phyloP scores from a whole-genome alignment of 1,140 invertebrate species.

The Heliconius hermathena region DNA sequence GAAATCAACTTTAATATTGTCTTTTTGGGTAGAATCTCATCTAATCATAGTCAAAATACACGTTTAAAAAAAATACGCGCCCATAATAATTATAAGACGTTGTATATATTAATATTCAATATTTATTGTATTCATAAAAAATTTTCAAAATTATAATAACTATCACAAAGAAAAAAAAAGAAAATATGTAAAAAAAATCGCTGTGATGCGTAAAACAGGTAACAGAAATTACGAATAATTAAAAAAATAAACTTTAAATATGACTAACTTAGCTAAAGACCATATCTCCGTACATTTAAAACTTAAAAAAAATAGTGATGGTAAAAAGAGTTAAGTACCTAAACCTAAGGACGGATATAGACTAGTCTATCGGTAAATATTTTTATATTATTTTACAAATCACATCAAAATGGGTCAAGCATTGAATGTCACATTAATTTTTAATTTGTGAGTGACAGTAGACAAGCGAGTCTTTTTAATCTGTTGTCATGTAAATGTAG shows the following conservation, averaged over 20 bases:
- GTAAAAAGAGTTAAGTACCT: conserved; percentile 51
- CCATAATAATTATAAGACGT: background rate
- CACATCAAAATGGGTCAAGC: conserved; percentile 5
- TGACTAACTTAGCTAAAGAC: conserved; percentile 41
- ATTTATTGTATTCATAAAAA: background rate
- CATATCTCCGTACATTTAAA: conserved; percentile 48
- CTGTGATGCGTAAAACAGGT: conserved; percentile 25
- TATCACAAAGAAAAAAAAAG: background rate
- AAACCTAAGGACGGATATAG: conserved; percentile 66
- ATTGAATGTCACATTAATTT: background rate
- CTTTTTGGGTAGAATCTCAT: background rate
- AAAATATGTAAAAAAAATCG: background rate
- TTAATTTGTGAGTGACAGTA: background rate
- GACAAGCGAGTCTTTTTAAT: too few species aligned
- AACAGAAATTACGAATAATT: conserved; percentile 20
- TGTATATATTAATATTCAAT: background rate
- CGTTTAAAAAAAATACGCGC: background rate
- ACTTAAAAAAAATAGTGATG: conserved; percentile 45
- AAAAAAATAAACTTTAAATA: conserved; percentile 28
- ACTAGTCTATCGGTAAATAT: conserved; percentile 71
- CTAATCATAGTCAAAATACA: background rate
- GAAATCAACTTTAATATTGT: background rate
- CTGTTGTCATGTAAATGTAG: background rate
- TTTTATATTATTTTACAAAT: conserved; percentile 12
- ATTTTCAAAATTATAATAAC: background rate